These are phyloP conservation scores for Sebastes wilsoni DNA, from an alignment of 2,797 vertebrate genomes.

Conservation along the genomic window DNA sequence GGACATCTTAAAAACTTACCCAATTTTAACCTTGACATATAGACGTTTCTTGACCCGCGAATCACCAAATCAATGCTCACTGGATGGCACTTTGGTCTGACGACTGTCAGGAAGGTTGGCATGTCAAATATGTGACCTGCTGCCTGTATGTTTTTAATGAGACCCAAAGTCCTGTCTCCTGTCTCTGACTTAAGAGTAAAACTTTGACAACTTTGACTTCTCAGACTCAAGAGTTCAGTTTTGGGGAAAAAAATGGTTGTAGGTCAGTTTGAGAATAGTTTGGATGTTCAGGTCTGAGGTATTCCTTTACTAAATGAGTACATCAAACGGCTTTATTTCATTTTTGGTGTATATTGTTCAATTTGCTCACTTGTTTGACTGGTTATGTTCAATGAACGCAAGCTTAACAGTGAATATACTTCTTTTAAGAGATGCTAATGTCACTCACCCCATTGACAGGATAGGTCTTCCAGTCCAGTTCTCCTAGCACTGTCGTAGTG, in stretches of 20 bases:
- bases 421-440: background rate
- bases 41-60: background rate
- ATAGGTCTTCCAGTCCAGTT: constrained; percentile 98
- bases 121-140: constrained; percentile 10
- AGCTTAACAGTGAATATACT: background rate
- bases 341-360: background rate
- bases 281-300: background rate
- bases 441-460: constrained; percentile 97
- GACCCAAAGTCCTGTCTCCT: constrained; percentile 12
- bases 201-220: background rate
- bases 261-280: background rate
- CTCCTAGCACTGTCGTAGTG: constrained; percentile 93
- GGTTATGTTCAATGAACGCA: background rate
- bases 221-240: background rate
- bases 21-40: background rate
- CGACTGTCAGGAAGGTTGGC: constrained; percentile 19
- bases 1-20: background rate
- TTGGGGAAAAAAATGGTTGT: background rate
- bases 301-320: background rate
- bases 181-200: background rate
- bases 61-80: background rate
- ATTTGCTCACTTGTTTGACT: background rate
- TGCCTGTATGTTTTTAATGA: constrained; percentile 16
- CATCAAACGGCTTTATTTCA: background rate
- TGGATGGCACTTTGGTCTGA: constrained; percentile 4